Evolutionary conservation across 2,797 vertebrate genomes (phyloP), one percentile per base, ranked within the genome.

Genomic region (Arrhamphus sclerolepis): DNA sequence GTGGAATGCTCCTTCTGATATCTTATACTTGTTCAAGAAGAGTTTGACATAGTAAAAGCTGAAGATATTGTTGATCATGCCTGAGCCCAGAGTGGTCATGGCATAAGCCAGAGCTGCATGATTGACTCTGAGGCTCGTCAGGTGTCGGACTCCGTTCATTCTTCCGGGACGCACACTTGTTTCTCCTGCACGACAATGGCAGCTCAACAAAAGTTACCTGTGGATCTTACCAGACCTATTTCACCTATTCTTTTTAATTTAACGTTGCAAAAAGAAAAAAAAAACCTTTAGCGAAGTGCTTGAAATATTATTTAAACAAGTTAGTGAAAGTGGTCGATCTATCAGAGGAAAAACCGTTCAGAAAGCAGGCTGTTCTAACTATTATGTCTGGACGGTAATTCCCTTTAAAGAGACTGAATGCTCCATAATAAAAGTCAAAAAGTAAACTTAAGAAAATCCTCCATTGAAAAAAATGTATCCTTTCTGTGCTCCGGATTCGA

Each of bases 1-100:
- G 59, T 95, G 93, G 83, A 98, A 98, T 0, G 93, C 92, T 57
- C 59, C 68, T 75, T 96, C 95, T 40, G 96, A 94, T 89, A 96
- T 94, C 55, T 89, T 90, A 86, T 96, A 97, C 13, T 81, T 89
- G 62, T 94, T 94, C 28, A 97, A 74, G 70, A 96, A 98, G 18
- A 98, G 92, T 79, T 98, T 98, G 13, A 98, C 93, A 0, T 94
- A 97, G 81, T 98, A 98, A 87, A 98, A 99, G 81, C 86, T 93
- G 72, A 98, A 98, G 71, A 97, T 92, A 31, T 92, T 95, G 87
- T 95, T 97, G 84, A 98, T 94, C 95, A 96, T 95, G 41, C 86
- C 81, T 42, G 94, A 85, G 1, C 95, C 96, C 26, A 98, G 85
- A 0, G 95, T 96, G 10, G 95, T 96, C 94, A 95, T 94, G 60